Percentiles rank a stretch among this genome's conserved stretches.
Evolutionary conservation across 2,113 vertebrate species (phyloP).

Genomic region (Diadophis punctatus): DNA sequence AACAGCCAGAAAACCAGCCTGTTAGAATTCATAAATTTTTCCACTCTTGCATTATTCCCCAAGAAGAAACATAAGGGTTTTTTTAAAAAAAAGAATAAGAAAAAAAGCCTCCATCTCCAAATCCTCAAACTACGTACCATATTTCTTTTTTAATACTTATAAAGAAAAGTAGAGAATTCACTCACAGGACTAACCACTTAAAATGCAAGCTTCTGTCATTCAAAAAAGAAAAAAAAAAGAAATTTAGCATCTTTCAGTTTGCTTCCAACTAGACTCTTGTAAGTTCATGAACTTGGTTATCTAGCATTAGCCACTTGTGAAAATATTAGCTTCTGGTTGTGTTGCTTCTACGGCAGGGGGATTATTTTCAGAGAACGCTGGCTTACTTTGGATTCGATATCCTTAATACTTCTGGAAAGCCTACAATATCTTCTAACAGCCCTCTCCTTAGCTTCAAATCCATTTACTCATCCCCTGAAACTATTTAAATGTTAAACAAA

Average conservation of each 20-base stretch:
- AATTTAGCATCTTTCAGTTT: conserved; percentile 23
- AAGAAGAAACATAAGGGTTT: neutral
- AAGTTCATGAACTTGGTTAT: conserved; percentile 64
- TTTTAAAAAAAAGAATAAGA: neutral
- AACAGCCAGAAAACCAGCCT: neutral
- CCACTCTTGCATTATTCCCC: neutral
- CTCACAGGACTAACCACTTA: neutral
- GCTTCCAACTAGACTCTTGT: conserved; percentile 33
- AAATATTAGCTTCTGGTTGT: conserved; percentile 69
- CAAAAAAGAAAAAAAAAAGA: neutral
- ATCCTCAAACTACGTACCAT: neutral
- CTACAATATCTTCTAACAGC: conserved; percentile 20
- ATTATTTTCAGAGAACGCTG: conserved; percentile 60
- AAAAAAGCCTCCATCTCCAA: neutral
- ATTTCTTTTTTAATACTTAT: neutral
- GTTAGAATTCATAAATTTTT: neutral
- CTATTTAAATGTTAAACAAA: conserved; percentile 19
- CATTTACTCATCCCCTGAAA: conserved; percentile 16
- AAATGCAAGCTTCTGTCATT: conserved; percentile 17
- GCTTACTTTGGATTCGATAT: conserved; percentile 50
- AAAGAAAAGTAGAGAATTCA: neutral
- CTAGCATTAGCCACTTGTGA: conserved; percentile 66
- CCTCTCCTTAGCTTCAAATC: conserved; percentile 13
- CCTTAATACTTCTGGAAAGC: conserved; percentile 41
- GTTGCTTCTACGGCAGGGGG: conserved; percentile 55